Base-by-base conservation (phyloP, 2,888 invertebrate species). In the Hydriomena furcata region DNA sequence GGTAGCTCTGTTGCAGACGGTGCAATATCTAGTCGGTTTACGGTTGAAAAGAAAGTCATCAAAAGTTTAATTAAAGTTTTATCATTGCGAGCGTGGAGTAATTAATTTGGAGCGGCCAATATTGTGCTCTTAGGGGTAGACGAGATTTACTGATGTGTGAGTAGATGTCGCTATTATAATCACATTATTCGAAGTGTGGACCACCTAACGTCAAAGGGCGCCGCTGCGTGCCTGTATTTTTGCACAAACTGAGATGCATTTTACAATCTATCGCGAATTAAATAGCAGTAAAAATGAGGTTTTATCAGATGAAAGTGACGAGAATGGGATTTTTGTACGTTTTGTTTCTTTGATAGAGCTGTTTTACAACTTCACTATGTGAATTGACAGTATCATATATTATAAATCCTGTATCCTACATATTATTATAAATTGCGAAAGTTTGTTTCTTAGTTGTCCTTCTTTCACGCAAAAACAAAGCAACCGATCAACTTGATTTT, bases 121-220 rank as follows among this genome's bases (percentile, higher is more conserved):
- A 44, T n/a, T n/a, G 27, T 28, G 34, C 8, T 38, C 52, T 52
- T 47, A 34, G 20, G 38, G 52, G 55, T 48, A 41, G 32, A 59
- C 61, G 56, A 71, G 72, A 72, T 75, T 73, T 78, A 76, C 79
- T 71, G 75, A 76, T 71, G 73, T 66, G 68, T 74, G 73, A 76
- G 73, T 75, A 68, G 75, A 78, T 87, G 82, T 82, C 80, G 84
- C 85, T 85, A 90, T 90, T 88, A 89, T 88, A 88, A 86, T 84
- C 86, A 84, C 86, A 87, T 90, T 85, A 87, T 66, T 76, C 70
- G 71, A 60, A 62, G 65, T 65, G 65, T 66, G 73, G 82, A 86
- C 89, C 88, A 89, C 89, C 90, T 88, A 84, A 76, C 76, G 76
- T 85, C 87, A 89, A 89, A 90, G 82, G 82, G 68, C 65, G 78